These are phyloP conservation scores for Ibidorhyncha struthersii DNA, from an alignment of 2,113 vertebrate species.

Conservation along the genomic window DNA sequence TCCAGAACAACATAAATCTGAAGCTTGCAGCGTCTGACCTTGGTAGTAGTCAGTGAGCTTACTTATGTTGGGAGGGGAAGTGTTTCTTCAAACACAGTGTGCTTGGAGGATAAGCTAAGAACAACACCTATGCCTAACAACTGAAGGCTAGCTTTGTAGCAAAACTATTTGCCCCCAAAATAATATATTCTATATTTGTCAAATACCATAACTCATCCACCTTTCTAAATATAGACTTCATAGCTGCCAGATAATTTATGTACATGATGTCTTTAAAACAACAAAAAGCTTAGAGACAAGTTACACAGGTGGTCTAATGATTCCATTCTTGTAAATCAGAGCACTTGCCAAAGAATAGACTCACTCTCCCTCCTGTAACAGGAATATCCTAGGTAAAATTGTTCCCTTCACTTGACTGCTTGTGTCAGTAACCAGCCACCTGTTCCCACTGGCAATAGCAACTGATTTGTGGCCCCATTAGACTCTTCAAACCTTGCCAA, in stretches of 20 bases:
- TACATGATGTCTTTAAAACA: neutral
- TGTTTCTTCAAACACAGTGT: neutral
- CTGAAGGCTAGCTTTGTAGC: neutral
- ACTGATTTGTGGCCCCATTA: neutral
- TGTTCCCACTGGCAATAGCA: neutral
- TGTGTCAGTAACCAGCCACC: neutral
- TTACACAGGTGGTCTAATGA: neutral
- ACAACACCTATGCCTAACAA: neutral
- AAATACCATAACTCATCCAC: neutral
- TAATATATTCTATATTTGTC: neutral
- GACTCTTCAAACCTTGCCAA: neutral
- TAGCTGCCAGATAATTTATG: neutral
- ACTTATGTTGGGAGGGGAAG: neutral
- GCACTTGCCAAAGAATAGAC: neutral
- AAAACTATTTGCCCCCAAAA: neutral
- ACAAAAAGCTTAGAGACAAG: neutral
- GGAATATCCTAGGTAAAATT: neutral
- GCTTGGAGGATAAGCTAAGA: neutral
- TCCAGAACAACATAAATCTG: neutral
- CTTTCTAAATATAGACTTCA: neutral
- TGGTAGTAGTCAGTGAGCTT: neutral
- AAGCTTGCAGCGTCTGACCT: neutral
- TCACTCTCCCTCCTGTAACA: too few species aligned
- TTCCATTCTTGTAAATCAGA: neutral
- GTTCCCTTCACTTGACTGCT: neutral